Percentiles rank a stretch among this genome's conserved stretches.
These are phyloP conservation scores for Ciconia stormi DNA, from an alignment of 2,113 vertebrate genomes.

Conservation along the genomic window DNA sequence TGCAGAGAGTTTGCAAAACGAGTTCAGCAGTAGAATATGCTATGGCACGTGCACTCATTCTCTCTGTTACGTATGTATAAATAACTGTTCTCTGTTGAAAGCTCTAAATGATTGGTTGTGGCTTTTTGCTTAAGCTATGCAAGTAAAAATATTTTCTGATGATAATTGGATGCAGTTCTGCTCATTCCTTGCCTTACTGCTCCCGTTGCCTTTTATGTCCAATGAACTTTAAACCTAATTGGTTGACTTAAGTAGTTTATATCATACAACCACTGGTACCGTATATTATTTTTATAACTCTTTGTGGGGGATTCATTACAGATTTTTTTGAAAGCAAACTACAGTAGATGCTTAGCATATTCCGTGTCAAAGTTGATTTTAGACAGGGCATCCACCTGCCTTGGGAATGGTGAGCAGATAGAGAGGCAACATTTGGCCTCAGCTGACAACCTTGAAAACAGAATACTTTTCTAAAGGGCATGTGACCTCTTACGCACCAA, in stretches of 20 bases:
- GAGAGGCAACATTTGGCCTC: background rate
- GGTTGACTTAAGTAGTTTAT: background rate
- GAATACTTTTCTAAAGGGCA: background rate
- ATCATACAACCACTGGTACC: background rate
- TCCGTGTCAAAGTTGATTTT: background rate
- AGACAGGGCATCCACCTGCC: background rate
- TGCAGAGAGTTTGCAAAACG: background rate
- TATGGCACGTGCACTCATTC: background rate
- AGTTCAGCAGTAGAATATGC: background rate
- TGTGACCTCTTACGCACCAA: background rate
- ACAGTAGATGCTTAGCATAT: background rate
- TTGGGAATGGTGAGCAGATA: background rate
- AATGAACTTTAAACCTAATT: background rate
- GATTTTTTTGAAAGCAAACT: background rate
- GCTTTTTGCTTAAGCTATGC: background rate
- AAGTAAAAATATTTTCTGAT: background rate
- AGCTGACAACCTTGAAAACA: background rate
- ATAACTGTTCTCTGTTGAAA: background rate
- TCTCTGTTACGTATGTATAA: background rate
- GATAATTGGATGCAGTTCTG: background rate
- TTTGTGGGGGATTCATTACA: background rate
- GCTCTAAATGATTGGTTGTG: background rate
- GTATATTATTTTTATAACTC: background rate
- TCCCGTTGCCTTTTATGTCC: slow-evolving; percentile 33
- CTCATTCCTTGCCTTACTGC: background rate